Conservation (phyloP, 2,888 invertebrate genomes). For the Stenolophus ochropezus region DNA sequence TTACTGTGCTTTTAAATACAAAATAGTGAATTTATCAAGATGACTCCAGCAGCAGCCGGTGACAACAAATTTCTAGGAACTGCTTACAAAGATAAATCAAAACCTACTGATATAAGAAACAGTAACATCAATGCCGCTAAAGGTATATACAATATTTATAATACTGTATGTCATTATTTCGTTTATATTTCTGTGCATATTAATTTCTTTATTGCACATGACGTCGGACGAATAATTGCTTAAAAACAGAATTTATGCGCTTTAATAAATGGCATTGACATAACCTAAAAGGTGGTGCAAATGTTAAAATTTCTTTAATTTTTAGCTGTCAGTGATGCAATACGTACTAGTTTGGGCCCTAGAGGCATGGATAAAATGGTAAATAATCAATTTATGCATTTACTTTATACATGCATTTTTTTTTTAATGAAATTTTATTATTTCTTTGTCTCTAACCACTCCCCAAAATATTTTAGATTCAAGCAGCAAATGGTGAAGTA, state of each 20-base stretch:
- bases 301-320: slow-evolving; percentile 64
- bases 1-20: slow-evolving; percentile 38
- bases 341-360: slow-evolving; percentile 98
- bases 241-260: neutral
- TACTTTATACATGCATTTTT: slow-evolving; percentile 23
- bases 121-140: slow-evolving; percentile 99
- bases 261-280: neutral
- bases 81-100: slow-evolving; percentile 93
- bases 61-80: slow-evolving; percentile 72
- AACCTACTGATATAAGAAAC: slow-evolving; percentile 93
- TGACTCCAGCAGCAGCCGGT: slow-evolving; percentile 73
- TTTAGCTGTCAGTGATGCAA: slow-evolving; percentile 98
- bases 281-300: slow-evolving; percentile 53
- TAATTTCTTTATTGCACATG: neutral
- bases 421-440: slow-evolving; percentile 34
- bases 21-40: slow-evolving; percentile 66
- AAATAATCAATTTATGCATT: slow-evolving; percentile 65
- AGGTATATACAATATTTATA: slow-evolving; percentile 79
- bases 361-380: slow-evolving; percentile 99
- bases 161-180: slow-evolving; percentile 7
- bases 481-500: slow-evolving; percentile 97
- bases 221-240: neutral
- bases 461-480: slow-evolving; percentile 81
- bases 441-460: slow-evolving; percentile 43
- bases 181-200: slow-evolving; percentile 35